Base-by-base conservation (phyloP, 1,140 invertebrate species). In the Lucilia cuprina region DNA sequence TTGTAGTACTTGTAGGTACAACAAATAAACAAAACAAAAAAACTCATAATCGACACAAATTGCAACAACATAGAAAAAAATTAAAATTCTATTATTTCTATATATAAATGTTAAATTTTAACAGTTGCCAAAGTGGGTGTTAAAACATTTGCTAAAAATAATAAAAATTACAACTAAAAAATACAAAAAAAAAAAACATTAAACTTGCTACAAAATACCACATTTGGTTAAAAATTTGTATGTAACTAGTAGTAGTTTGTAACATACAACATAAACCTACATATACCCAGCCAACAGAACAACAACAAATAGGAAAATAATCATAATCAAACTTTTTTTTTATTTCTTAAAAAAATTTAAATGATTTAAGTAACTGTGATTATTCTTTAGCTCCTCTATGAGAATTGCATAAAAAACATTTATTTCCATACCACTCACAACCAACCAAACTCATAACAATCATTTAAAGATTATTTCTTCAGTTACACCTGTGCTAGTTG, bases 61-160 rank as follows among this genome's bases (percentile, higher is more conserved):
- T 60, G 55, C 55, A 60, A 60, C 55, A 60, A 60, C 55, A 60
- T 7, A 60, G 13, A 60, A 60, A 60, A 60, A 17, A n/a, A 17
- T 60, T 70, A 70, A 70, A 70, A 70, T 70, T 70, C 65, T 70
- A n/a, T 70, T 70, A 70, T 41, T 41, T 41, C 2, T 13, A 55
- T 30, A 30, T 30, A 30, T 30, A 3, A 30, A 30, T 55, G 50
- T 13, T 55, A 13, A 1, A 70, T 70, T 25, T 70, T 70, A 78
- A 78, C 75, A 47, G 75, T 78, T 78, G 75, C 75, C 75, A 78
- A 78, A 78, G 75, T 78, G 75, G 75, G 75, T 78, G 75, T 78
- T 78, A 78, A 78, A 47, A 78, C 75, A 78, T 78, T 78, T 47
- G 41, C 75, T 78, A 78, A 78, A 78, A 75, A 78, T 78, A 78